A percentile compares a stretch with the other conserved stretches of the same genome.
Evolutionary conservation across 1,140 invertebrate species (phyloP).

Genomic region (Phortica variegata): DNA sequence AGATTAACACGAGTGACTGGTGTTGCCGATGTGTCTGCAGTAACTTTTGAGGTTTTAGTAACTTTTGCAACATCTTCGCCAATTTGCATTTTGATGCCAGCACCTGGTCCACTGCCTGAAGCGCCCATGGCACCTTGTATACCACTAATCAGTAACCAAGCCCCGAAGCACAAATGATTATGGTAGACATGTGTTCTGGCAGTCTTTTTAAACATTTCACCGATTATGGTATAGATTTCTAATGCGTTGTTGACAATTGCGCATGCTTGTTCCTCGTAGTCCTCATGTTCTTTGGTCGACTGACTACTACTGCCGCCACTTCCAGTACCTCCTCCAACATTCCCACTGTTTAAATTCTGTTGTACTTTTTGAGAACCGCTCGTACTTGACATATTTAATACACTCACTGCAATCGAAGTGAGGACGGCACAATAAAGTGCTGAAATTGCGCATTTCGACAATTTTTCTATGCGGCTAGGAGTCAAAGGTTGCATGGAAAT

Average conservation of each 20-base stretch:
- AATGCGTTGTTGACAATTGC: constrained; percentile 65
- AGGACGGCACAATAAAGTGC: constrained; percentile 77
- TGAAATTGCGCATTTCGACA: constrained; percentile 73
- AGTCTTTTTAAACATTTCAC: constrained; percentile 77
- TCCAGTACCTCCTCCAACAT: too few species aligned
- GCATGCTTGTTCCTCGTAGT: constrained; percentile 47
- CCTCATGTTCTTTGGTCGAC: constrained; percentile 38
- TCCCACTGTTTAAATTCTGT: constrained; percentile 7
- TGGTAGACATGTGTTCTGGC: constrained; percentile 83
- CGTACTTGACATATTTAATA: constrained; percentile 57
- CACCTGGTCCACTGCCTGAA: constrained; percentile 48
- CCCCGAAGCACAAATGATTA: constrained; percentile 84
- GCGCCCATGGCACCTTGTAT: constrained; percentile 68
- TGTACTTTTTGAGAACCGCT: constrained; percentile 43
- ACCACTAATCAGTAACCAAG: constrained; percentile 83
- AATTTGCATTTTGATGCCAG: constrained; percentile 10
- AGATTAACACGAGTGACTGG: constrained; percentile 53
- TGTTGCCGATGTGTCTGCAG: constrained; percentile 26
- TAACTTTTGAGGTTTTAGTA: constrained; percentile 1
- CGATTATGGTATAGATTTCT: constrained; percentile 80
- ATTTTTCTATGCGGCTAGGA: constrained; percentile 73
- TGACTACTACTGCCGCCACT: constrained; percentile 9
- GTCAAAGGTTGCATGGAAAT: constrained; percentile 82
- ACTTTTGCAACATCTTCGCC: constrained; percentile 7
- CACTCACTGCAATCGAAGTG: constrained; percentile 64